Base-by-base conservation (phyloP, 2,888 invertebrate species). In the Melipona bicolor region DNA sequence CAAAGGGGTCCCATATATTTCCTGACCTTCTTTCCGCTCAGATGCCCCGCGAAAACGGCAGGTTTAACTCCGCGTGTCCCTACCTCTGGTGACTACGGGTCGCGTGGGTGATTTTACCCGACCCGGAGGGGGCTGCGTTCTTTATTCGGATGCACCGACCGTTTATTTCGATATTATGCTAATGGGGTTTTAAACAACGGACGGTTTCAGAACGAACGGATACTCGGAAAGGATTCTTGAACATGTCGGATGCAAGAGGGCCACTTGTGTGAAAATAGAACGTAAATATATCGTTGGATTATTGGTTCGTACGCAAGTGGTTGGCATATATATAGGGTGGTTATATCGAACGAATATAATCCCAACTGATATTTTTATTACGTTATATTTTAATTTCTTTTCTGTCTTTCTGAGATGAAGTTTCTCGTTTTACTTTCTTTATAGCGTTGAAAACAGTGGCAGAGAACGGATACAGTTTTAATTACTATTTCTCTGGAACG, bases 161-260 rank as follows among this genome's bases (percentile, higher is more conserved):
- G 67, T 75, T 73, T 54, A 75, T 56, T 75, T 24, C 75, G 75
- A 75, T 67, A 67, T 75, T 75, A 75, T 75, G 75, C 75, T 75
- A 75, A 75, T 56, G 56, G 43, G 43, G 52, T 43, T 54, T 67
- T 54, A 67, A 67, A 67, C 67, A 75, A 75, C 67, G 74, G 21
- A 65, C 27, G 11, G 11, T 19, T 6, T 13, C 21, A 15, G 36
- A 75, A 17, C 11, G 21, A 50, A 52, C 32, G 5, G 52, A 13
- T 15, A 67, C 59, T 43, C 21, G 67, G 21, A 6, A 4, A 67
- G 52, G 75, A 75, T 62, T 50, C 62, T 62, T n/a, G 32, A 4
- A 43, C 3, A 54, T 24, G 21, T 36, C 24, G 54, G 43, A 5
- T 43, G 54, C 75, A 27, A 54, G 21, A 56, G 27, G 32, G 17